These are phyloP conservation scores for Psilopsiagon aymara DNA, from an alignment of 2,113 vertebrate genomes.

Conservation along the genomic window DNA sequence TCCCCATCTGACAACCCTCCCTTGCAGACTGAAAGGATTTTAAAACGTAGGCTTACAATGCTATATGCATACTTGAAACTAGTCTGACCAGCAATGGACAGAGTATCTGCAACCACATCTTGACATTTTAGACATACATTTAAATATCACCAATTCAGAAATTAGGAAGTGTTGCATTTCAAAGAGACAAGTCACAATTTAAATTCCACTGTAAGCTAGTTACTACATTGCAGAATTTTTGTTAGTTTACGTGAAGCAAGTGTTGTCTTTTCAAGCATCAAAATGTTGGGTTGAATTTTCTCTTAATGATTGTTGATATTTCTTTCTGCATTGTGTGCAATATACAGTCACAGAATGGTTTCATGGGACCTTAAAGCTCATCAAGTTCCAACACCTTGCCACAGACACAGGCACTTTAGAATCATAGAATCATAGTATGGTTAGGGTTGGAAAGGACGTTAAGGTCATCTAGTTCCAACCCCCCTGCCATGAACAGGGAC, in stretches of 20 bases:
- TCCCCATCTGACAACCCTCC: neutral
- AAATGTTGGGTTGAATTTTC: neutral
- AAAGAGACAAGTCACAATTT: neutral
- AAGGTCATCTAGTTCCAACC: too few relatives aligned
- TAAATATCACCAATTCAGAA: rapidly evolving
- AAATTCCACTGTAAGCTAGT: rapidly evolving
- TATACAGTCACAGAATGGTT: neutral
- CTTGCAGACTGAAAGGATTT: neutral
- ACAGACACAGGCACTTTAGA: neutral
- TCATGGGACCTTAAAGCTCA: rapidly evolving
- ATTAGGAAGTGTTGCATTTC: neutral
- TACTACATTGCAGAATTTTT: too few relatives aligned
- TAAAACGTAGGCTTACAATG: neutral
- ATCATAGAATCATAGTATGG: too few relatives aligned
- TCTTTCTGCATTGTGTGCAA: neutral
- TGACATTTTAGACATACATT: rapidly evolving
- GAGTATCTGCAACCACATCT: rapidly evolving
- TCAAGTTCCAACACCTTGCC: neutral
- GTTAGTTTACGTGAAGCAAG: neutral
- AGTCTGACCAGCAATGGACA: neutral
- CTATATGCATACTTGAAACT: rapidly evolving
- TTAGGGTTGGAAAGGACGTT: too few relatives aligned
- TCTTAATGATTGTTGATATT: neutral
- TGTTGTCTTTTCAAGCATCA: neutral
- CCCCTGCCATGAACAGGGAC: too few relatives aligned